phyloP scores from a whole-genome alignment of 2,113 vertebrate genomes.

The Chionomys nivalis region DNA sequence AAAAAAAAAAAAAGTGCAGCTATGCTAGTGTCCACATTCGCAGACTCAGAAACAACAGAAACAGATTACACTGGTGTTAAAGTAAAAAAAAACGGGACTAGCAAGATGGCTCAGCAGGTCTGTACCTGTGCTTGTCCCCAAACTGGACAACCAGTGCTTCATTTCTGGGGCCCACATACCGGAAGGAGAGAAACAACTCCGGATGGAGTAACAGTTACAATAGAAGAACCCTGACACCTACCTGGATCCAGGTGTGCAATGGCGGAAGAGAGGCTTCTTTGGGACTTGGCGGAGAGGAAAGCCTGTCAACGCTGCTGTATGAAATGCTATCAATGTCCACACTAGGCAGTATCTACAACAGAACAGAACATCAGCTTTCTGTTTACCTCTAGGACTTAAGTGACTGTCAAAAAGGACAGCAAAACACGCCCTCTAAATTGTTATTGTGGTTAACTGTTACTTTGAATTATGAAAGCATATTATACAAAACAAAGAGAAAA shows the following conservation, averaged over 20 bases:
- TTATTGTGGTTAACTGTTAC: background rate
- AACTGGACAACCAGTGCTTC: background rate
- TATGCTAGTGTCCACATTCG: background rate
- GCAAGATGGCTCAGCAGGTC: background rate
- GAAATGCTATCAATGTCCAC: constrained; percentile 90
- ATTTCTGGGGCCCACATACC: background rate
- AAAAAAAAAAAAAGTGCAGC: background rate
- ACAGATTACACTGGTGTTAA: constrained; percentile 35
- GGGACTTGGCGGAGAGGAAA: background rate
- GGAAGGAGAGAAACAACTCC: background rate
- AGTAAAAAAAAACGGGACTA: background rate
- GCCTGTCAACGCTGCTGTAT: constrained; percentile 64
- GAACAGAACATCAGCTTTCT: background rate
- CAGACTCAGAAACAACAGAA: background rate
- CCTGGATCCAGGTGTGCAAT: constrained; percentile 83
- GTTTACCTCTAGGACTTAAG: background rate
- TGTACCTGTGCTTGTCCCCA: background rate
- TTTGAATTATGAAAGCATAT: constrained; percentile 23
- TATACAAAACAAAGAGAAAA: constrained; percentile 41
- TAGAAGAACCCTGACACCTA: constrained; percentile 69
- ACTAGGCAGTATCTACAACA: constrained; percentile 88
- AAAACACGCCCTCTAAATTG: background rate
- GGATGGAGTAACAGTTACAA: background rate
- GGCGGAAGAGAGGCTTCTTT: constrained; percentile 66
- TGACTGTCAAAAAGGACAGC: background rate